Evolutionary conservation across 2,888 invertebrate genomes (phyloP), one percentile per base, ranked within the genome.

Genomic region (Venusia cambrica): DNA sequence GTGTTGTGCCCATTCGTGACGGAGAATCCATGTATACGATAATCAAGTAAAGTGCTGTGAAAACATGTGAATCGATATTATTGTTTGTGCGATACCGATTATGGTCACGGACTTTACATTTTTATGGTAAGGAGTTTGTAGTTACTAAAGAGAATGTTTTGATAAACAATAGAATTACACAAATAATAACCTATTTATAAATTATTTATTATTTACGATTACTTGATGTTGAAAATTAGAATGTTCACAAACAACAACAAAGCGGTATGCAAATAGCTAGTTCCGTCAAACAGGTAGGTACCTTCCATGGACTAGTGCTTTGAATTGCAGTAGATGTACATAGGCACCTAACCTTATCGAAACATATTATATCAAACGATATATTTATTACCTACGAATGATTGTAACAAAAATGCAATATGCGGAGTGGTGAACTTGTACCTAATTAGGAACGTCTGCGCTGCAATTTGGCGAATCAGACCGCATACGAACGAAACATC

Each of bases 91-190:
- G 49, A 63, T 63, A 63, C 51, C 58, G 48, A 39, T n/a, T 55
- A 57, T 52, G 62, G 61, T 59, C 46, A 57, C 63, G 57, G 64
- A 52, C 60, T 68, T 73, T 62, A 59, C 55, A 62, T 75, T 74
- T 75, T 70, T 71, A 74, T 64, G 75, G 83, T 81, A 62, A 76
- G 75, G 53, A 65, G 22, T 36, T 26, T 36, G 20, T 13, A 15
- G 8, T 27, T 35, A 12, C 26, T 7, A 18, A 12, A 24, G 22
- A 7, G 11, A 27, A 30, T 39, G 8, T 16, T 30, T 20, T 26
- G 19, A 21, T 31, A 26, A 9, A 25, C 30, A 30, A 26, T 13
- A 30, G 16, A n/a, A n/a, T n/a, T n/a, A n/a, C n/a, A n/a, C n/a
- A n/a, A n/a, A n/a, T n/a, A n/a, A n/a, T n/a, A n/a, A n/a, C n/a